Conservation (phyloP, 2,888 invertebrate genomes). For the Leptopilina drosophilae region DNA sequence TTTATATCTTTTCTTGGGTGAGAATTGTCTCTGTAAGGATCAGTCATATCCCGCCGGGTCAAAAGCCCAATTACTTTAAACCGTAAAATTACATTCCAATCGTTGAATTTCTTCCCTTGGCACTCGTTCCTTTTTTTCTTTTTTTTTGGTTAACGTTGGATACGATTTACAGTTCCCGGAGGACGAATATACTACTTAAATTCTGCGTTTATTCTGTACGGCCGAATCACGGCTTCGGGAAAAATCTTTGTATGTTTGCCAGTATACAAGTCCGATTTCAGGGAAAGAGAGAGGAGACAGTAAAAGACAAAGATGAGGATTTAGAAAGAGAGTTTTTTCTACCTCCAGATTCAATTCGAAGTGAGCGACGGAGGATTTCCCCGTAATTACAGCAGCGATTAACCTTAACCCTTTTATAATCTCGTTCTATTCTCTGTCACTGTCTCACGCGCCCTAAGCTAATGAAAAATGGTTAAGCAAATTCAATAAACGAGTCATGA, state of each 20-base stretch:
- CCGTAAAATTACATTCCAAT: slow-evolving; percentile 57
- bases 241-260: slow-evolving; percentile 54
- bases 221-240: slow-evolving; percentile 52
- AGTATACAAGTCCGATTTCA: slow-evolving; percentile 50
- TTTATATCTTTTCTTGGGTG: slow-evolving; percentile 3
- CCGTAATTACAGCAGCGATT: slow-evolving; percentile 41
- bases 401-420: slow-evolving; percentile 41
- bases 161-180: slow-evolving; percentile 51
- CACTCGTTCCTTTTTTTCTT: slow-evolving; percentile 40
- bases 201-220: slow-evolving; percentile 53
- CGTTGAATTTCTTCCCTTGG: slow-evolving; percentile 54
- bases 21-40: slow-evolving; percentile 19
- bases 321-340: slow-evolving; percentile 36
- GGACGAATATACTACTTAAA: slow-evolving; percentile 57
- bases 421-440: slow-evolving; percentile 26
- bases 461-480: slow-evolving; percentile 14
- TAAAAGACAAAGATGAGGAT: slow-evolving; percentile 33
- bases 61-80: slow-evolving; percentile 56
- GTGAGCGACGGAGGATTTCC: slow-evolving; percentile 4
- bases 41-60: slow-evolving; percentile 39
- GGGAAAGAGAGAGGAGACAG: slow-evolving; percentile 45
- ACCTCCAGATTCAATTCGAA: slow-evolving; percentile 34
- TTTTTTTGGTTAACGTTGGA: slow-evolving; percentile 2
- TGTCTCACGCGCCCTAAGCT: slow-evolving; percentile 11
- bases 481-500: background rate